Base-by-base conservation (phyloP, 2,888 invertebrate genomes). In the Phyllotreta cruciferae region DNA sequence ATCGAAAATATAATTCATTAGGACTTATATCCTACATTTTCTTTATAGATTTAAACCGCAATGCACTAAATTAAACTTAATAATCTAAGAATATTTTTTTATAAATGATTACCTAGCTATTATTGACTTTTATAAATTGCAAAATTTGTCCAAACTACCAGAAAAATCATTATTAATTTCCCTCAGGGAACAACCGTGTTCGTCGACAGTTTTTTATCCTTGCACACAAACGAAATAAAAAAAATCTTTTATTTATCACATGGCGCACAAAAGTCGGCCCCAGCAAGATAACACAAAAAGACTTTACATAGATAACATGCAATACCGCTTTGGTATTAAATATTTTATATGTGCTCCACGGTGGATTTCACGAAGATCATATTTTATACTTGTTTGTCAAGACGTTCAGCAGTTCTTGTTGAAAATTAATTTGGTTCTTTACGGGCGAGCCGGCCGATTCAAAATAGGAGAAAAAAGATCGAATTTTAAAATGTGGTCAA, bases 341-440 rank as follows among this genome's bases (percentile, higher is more conserved):
- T 70, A 71, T 70, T 72, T 72, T 69, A 67, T 70, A 70, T 72
- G 75, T 75, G 73, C 73, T 69, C 70, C 71, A 64, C 66, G 67
- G 73, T 70, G 73, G 72, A 71, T 73, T 74, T 75, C 75, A 74
- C 70, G 71, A 70, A 67, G 74, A 71, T 77, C 76, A 78, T 79
- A 79, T 79, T 77, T 78, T 77, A 79, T 73, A 72, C 75, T 75
- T 75, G 77, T 79, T 79, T 79, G 79, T 78, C 79, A 75, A 74
- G 77, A 74, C 74, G 75, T 73, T 78, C 74, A 76, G 75, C 75
- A 73, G 75, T 73, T 74, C 77, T 75, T 75, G 75, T 74, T 74
- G 74, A 73, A 76, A 77, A 79, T 79, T 79, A 78, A 79, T 79
- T 76, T 71, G 70, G 67, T 70, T 69, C 75, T 76, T 76, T 76